phyloP scores from a whole-genome alignment of 2,888 invertebrate genomes.

The Copidosoma aretas region DNA sequence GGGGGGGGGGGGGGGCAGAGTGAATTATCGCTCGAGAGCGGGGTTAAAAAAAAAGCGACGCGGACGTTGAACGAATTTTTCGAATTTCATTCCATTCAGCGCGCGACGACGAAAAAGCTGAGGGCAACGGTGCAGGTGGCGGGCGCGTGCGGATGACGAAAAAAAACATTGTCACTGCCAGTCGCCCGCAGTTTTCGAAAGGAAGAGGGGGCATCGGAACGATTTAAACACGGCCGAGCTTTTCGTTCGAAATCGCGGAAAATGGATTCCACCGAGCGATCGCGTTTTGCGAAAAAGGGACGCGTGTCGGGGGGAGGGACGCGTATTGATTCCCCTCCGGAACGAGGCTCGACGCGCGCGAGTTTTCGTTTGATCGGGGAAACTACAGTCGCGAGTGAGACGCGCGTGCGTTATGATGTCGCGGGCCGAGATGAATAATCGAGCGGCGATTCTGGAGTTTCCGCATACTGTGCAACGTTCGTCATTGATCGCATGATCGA shows the following conservation, averaged over 20 bases:
- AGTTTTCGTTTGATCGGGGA: constrained; percentile 13
- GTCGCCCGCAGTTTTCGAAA: too few relatives aligned
- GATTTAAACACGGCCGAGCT: constrained; percentile 11
- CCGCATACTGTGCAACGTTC: too few relatives aligned
- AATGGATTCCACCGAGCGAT: constrained; percentile 27
- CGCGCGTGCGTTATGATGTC: too few relatives aligned
- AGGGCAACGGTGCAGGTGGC: background rate
- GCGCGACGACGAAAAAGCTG: constrained; percentile 7
- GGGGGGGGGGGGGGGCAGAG: too few relatives aligned
- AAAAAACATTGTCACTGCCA: background rate
- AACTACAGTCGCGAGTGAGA: too few relatives aligned
- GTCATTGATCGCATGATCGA: too few relatives aligned
- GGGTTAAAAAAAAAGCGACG: background rate
- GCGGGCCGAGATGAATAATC: too few relatives aligned
- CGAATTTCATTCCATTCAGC: background rate
- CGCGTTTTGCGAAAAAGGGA: constrained; percentile 21
- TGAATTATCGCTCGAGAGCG: too few relatives aligned
- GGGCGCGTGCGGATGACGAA: background rate
- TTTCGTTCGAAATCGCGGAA: constrained; percentile 29
- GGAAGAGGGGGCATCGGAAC: constrained; percentile 13
- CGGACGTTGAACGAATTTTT: background rate
- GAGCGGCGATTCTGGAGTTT: too few relatives aligned
- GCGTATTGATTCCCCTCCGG: constrained; percentile 21
- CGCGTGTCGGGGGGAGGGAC: background rate
- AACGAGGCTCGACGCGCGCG: constrained; percentile 9